Evolutionary conservation across 30 jellyfish, hydroid and myxozoan genomes (phyloP), one percentile per base, ranked within the genome.

Genomic region (Hydractinia echinata): DNA sequence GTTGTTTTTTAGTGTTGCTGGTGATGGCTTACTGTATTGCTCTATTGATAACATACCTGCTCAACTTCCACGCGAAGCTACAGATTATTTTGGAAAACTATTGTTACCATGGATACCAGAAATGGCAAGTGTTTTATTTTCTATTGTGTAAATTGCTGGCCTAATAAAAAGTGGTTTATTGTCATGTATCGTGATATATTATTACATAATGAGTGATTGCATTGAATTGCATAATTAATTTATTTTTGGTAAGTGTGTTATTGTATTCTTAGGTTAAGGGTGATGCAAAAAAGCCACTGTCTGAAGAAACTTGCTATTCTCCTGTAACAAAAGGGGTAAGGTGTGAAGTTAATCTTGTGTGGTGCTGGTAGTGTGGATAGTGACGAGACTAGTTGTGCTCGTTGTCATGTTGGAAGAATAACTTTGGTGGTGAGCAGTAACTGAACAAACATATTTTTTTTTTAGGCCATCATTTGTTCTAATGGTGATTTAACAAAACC

Each of bases 101-200:
- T 84, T 90, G 82, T 81, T 90, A 70, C 97, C 97, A 13, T 90
- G 97, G 97, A 81, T 90, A 49, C 97, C 97, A 3, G 97, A 90
- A 77, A 90, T 90, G 97, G 97, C 85, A 39, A 66, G 87, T 55
- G n/a, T 51, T 18, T 49, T 54, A 1, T 44, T 64, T 6, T 64
- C 39, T 64, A 7, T 64, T n/a, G 39, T 6, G 16, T 6, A 6
- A 9, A 6, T 64, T 64, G 44, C 44, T 30, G 44, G 2, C 44
- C 44, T 30, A 30, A 30, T 30, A 30, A 30, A 30, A 30, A 30
- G 44, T 30, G 1, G 44, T 30, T 30, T 2, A 30, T 30, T 2
- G n/a, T n/a, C n/a, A n/a, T n/a, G n/a, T n/a, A n/a, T n/a, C 15
- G 68, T 10, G 15, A 15, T 56, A 15, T 56, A 9, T 56, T 56